A percentile compares a stretch with the other conserved stretches of the same genome.
phyloP scores from a whole-genome alignment of 2,888 invertebrate genomes.

The Vandiemenella viatica region DNA sequence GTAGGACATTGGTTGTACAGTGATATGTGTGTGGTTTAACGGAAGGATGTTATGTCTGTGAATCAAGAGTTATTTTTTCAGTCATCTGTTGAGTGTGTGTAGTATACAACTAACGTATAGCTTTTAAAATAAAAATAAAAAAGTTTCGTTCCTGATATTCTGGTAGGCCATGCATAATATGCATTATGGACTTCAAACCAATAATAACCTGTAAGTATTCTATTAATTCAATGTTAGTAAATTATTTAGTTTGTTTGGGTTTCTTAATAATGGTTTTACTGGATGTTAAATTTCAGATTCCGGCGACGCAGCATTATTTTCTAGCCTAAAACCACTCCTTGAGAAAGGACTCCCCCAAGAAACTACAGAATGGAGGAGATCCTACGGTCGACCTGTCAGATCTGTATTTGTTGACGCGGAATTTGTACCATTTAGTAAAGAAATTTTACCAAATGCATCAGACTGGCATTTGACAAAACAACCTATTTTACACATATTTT shows the following conservation, averaged over 20 bases:
- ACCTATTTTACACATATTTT: slow-evolving; percentile 85
- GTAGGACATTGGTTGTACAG: too few species aligned
- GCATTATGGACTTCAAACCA: slow-evolving; percentile 50
- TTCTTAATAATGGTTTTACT: neutral
- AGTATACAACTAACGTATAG: too few species aligned
- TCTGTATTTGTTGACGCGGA: slow-evolving; percentile 68
- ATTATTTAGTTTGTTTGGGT: neutral
- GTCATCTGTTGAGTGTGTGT: too few species aligned
- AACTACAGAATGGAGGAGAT: slow-evolving; percentile 81
- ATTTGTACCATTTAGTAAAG: slow-evolving; percentile 65
- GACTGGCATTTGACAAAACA: slow-evolving; percentile 69
- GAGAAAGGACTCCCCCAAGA: slow-evolving; percentile 71
- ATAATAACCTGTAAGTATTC: slow-evolving; percentile 56
- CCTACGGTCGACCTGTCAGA: slow-evolving; percentile 72
- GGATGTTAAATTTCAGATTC: slow-evolving; percentile 41
- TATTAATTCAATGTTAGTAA: neutral
- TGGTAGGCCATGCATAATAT: too few species aligned
- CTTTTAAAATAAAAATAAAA: too few species aligned
- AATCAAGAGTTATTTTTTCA: too few species aligned
- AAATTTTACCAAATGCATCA: slow-evolving; percentile 53
- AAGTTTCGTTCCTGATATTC: too few species aligned
- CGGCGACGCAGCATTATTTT: slow-evolving; percentile 73
- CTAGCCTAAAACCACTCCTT: slow-evolving; percentile 62
- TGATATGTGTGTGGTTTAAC: too few species aligned
- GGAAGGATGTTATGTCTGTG: too few species aligned